Base-by-base conservation (phyloP, 53 echinoderm and acorn worm genomes). In the Astropecten irregularis region DNA sequence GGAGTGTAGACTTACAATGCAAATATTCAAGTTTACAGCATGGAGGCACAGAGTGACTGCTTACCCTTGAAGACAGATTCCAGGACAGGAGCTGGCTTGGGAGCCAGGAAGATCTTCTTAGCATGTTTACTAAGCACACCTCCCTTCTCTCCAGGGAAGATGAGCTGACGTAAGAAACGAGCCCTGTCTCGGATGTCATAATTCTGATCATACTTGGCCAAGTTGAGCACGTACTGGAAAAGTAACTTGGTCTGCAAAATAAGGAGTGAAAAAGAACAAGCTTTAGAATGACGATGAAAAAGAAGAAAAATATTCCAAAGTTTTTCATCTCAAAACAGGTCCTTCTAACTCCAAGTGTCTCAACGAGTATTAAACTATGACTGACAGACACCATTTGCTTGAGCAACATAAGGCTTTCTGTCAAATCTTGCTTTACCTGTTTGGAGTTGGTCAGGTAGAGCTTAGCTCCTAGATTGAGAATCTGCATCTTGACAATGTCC, bases 171-270 rank as follows among this genome's bases (percentile, higher is more conserved):
- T 57, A 91, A 53, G 87, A 97, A 97, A 30, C 97, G 87, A 25
- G 94, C 90, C 47, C 97, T 81, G 83, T 97, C 97, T 14, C 97
- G 89, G 83, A 97, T 97, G 88, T 97, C 97, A 29, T 97, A 97
- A 68, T 97, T 97, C 84, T 97, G 97, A 72, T 97, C 97, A 47
- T 97, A 97, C 84, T 97, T 97, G 61, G 94, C 92, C 69, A 97
- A 67, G 77, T 96, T 96, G 10, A 96, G 91, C 34, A 96, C 94
- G 56, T 96, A 96, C 83, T 96, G 97, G 64, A 93, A 84, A 36
- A 96, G 72, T 13, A 96, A 87, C 63, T 96, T 96, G 32, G 97
- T 96, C 97, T 96, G 83, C 6, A 42, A 42, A 42, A 11, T 8
- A 42, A 8, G 11, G 42, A n/a, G n/a, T n/a, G n/a, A n/a, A n/a